Conservation (phyloP, 2,797 vertebrate genomes). For the Hyperoplus lanceolatus region DNA sequence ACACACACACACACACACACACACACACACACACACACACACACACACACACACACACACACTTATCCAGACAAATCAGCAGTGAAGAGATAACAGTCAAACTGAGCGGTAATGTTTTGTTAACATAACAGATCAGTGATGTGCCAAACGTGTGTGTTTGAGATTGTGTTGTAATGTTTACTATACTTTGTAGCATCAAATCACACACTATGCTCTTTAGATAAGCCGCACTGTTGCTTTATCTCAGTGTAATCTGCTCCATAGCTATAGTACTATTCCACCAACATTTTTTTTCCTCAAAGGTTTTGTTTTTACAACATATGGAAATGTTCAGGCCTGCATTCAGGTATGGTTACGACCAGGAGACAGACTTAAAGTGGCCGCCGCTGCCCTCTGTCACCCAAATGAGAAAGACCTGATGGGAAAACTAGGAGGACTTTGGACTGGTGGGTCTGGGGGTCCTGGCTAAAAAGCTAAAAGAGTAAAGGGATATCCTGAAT, state of each 20-base stretch:
- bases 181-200: not conserved
- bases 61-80: not conserved
- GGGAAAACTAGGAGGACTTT: constrained; percentile 17
- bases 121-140: not conserved
- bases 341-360: constrained; percentile 9
- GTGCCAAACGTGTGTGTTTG: not conserved
- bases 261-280: not conserved
- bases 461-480: not conserved
- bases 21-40: not conserved
- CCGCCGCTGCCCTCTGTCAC: not conserved
- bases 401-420: constrained; percentile 17
- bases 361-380: constrained; percentile 4
- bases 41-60: not conserved
- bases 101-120: not conserved
- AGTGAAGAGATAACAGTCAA: not conserved
- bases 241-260: not conserved
- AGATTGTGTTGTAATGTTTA: not conserved
- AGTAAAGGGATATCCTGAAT: not conserved
- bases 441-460: not conserved
- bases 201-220: not conserved
- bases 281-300: not conserved
- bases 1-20: no score
- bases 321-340: constrained; percentile 42
- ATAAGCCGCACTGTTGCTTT: not conserved
- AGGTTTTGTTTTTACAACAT: constrained; percentile 34